Evolutionary conservation across 2,888 invertebrate species (phyloP).

Genomic region (Ypsolopha scabrella): DNA sequence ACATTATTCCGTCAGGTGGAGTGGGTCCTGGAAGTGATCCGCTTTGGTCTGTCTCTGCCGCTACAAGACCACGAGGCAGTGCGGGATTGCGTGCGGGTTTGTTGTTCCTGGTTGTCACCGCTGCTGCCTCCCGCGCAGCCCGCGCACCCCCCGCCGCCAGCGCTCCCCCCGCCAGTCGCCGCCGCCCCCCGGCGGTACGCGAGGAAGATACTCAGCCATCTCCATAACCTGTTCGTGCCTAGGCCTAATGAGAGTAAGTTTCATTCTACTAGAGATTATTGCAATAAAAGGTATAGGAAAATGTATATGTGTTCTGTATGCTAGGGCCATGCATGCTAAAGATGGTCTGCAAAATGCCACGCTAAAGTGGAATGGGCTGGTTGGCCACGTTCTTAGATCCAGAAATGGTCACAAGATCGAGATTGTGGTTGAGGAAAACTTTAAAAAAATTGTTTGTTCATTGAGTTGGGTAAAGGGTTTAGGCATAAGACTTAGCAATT

Average conservation of each 20-base stretch:
- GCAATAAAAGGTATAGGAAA: too few species aligned
- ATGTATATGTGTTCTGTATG: too few species aligned
- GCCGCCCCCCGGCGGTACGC: slow-evolving; percentile 93
- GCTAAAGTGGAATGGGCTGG: too few species aligned
- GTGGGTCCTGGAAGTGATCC: slow-evolving; percentile 89
- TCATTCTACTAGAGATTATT: not conserved
- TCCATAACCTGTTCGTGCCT: slow-evolving; percentile 95
- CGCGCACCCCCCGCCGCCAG: slow-evolving; percentile 84
- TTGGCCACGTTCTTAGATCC: too few species aligned
- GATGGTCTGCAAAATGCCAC: too few species aligned
- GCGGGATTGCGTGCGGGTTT: slow-evolving; percentile 95
- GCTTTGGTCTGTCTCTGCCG: slow-evolving; percentile 92
- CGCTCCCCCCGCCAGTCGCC: slow-evolving; percentile 89
- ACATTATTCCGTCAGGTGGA: slow-evolving; percentile 73
- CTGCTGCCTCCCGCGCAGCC: slow-evolving; percentile 85
- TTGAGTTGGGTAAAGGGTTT: too few species aligned
- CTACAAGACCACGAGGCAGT: slow-evolving; percentile 93
- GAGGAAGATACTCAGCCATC: slow-evolving; percentile 89
- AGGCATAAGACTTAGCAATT: too few species aligned
- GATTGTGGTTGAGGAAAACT: too few species aligned
- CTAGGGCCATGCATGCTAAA: too few species aligned
- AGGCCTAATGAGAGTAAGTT: slow-evolving; percentile 90
- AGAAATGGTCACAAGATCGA: too few species aligned
- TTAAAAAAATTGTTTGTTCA: too few species aligned
- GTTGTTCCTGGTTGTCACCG: slow-evolving; percentile 96